A percentile compares a stretch with the other conserved stretches of the same genome.
These are phyloP conservation scores for Notarius lentiginosus DNA, from an alignment of 2,113 vertebrate species.

Conservation along the genomic window DNA sequence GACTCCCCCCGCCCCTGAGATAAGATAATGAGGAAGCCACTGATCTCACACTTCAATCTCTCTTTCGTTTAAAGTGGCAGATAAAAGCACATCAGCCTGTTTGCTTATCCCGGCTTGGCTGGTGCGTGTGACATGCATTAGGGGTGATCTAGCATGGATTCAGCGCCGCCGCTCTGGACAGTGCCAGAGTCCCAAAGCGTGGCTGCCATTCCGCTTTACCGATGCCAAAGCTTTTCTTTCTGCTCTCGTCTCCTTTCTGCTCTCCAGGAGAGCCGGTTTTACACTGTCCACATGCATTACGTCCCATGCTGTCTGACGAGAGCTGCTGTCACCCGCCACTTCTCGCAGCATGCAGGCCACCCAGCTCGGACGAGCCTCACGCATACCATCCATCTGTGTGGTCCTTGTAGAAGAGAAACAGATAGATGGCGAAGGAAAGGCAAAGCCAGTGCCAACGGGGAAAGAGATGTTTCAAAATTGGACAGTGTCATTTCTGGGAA, in stretches of 20 bases:
- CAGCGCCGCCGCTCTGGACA: constrained; percentile 61
- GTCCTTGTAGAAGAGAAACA: constrained; percentile 73
- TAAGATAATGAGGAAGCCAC: constrained; percentile 52
- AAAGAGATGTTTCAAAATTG: constrained; percentile 77
- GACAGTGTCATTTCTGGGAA: constrained; percentile 73
- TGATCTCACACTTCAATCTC: constrained; percentile 45
- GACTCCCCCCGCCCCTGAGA: constrained; percentile 38
- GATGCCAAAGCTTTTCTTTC: constrained; percentile 53
- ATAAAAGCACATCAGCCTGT: constrained; percentile 41
- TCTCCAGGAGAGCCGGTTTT: constrained; percentile 74
- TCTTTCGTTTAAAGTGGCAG: constrained; percentile 39
- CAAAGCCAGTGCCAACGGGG: constrained; percentile 64
- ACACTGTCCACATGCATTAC: constrained; percentile 79
- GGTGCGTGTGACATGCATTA: constrained; percentile 62
- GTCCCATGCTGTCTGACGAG: constrained; percentile 71
- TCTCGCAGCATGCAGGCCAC: constrained; percentile 73
- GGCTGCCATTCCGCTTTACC: constrained; percentile 32
- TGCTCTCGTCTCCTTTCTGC: constrained; percentile 64
- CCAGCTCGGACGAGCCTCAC: constrained; percentile 74
- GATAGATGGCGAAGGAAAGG: constrained; percentile 61
- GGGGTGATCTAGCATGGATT: constrained; percentile 60
- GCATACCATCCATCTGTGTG: constrained; percentile 79
- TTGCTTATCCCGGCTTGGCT: constrained; percentile 53
- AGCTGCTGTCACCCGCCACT: constrained; percentile 75
- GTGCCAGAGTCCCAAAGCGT: constrained; percentile 61